Evolutionary conservation across 1,140 invertebrate genomes (phyloP), one percentile per base, ranked within the genome.

Genomic region (Drepana arcuata): DNA sequence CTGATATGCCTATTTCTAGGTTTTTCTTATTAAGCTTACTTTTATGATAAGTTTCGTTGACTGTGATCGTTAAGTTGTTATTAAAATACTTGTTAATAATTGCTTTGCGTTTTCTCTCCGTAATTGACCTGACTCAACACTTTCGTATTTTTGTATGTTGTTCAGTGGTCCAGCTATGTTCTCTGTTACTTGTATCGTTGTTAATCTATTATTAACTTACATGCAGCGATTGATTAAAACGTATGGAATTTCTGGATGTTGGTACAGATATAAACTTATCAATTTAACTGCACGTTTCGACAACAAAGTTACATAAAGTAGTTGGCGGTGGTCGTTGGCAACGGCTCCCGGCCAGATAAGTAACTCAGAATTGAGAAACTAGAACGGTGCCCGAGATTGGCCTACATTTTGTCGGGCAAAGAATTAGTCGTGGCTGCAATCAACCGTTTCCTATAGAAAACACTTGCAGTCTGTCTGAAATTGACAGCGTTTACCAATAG

Each of bases 271-370:
- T 52, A 59, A 51, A 56, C 43, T 53, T 59, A 56, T 59, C 54
- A 64, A 63, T 72, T 66, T 63, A 59, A 55, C 46, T 49, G 57
- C 56, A 68, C 59, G 56, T 67, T 71, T 74, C 71, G 51, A 68
- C 63, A 75, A 69, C 66, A 67, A 66, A 67, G 70, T 75, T 75
- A 74, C 61, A 70, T 77, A 74, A 75, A 71, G 59, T 48, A 42
- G 55, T 62, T 61, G 58, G 58, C 60, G 48, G 62, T 64, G 58
- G 51, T 61, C 44, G 61, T 58, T 66, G 63, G 66, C 60, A 72
- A 67, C 54, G 51, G 51, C 63, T 68, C 56, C 65, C 57, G 56
- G 33, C 51, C 41, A 66, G 66, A 67, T 73, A 70, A 62, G 48
- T 63, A 58, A 68, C 58, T 60, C 49, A 41, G 51, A 53, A 55